These are phyloP conservation scores for Dryocosmus kuriphilus DNA, from an alignment of 2,888 invertebrate genomes.

Conservation along the genomic window DNA sequence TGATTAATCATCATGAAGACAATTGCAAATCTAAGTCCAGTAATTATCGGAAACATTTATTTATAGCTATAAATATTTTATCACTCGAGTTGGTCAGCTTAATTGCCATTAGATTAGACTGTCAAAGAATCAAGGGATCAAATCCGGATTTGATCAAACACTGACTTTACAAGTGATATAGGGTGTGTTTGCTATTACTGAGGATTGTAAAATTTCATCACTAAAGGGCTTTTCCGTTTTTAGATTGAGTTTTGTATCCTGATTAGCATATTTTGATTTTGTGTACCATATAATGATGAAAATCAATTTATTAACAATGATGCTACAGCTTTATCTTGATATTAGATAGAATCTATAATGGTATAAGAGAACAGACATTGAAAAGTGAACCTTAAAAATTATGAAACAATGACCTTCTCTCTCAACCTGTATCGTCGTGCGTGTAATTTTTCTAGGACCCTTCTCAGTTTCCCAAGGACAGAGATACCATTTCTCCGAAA, in stretches of 20 bases:
- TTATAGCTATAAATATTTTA: not conserved
- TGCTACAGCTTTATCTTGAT: not conserved
- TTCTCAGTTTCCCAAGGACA: not conserved
- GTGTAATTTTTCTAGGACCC: not conserved
- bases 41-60: constrained; percentile 1
- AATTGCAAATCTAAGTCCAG: not conserved
- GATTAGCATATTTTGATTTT: not conserved
- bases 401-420: not conserved
- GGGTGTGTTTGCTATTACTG: not conserved
- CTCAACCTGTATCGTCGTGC: not conserved
- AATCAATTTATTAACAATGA: not conserved
- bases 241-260: not conserved
- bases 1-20: not conserved
- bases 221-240: not conserved
- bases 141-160: not conserved
- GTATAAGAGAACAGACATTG: not conserved
- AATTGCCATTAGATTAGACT: not conserved
- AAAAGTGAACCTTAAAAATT: not conserved
- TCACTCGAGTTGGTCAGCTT: not conserved
- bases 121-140: not conserved
- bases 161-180: not conserved
- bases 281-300: not conserved
- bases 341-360: no score
- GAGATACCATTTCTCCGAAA: not conserved
- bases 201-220: not conserved